phyloP scores from a whole-genome alignment of 2,888 invertebrate genomes.

The Himalopsyche kuldschensis region DNA sequence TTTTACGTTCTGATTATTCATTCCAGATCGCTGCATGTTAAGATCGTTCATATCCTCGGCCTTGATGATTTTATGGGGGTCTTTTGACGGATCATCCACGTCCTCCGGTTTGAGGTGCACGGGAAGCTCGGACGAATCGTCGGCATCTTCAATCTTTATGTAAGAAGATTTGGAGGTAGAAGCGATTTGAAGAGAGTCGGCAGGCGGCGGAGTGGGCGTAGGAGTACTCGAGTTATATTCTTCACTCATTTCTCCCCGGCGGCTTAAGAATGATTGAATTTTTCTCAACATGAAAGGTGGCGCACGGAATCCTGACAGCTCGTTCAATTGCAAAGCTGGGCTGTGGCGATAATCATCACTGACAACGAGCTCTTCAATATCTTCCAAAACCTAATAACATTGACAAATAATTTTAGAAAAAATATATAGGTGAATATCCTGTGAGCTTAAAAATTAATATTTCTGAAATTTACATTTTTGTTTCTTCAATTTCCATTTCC shows the following conservation, averaged over 20 bases:
- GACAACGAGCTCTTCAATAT: constrained; percentile 73
- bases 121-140: constrained; percentile 15
- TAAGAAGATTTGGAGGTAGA: constrained; percentile 21
- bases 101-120: background rate
- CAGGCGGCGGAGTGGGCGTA: constrained; percentile 36
- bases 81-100: constrained; percentile 4
- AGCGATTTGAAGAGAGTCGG: constrained; percentile 8
- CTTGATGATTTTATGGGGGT: constrained; percentile 15
- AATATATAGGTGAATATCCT: too few relatives aligned
- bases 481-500: too few relatives aligned
- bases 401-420: background rate
- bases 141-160: constrained; percentile 22
- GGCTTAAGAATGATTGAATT: constrained; percentile 66
- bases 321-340: constrained; percentile 65
- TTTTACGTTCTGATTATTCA: constrained; percentile 11
- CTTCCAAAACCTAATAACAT: constrained; percentile 63
- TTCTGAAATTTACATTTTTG: too few relatives aligned
- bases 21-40: background rate
- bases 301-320: constrained; percentile 74
- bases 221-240: constrained; percentile 37
- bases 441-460: too few relatives aligned
- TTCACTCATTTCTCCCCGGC: constrained; percentile 35
- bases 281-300: constrained; percentile 75
- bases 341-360: constrained; percentile 72
- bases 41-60: constrained; percentile 2